Base-by-base conservation (phyloP, 1,140 invertebrate genomes). In the Aleiodes sp. region DNA sequence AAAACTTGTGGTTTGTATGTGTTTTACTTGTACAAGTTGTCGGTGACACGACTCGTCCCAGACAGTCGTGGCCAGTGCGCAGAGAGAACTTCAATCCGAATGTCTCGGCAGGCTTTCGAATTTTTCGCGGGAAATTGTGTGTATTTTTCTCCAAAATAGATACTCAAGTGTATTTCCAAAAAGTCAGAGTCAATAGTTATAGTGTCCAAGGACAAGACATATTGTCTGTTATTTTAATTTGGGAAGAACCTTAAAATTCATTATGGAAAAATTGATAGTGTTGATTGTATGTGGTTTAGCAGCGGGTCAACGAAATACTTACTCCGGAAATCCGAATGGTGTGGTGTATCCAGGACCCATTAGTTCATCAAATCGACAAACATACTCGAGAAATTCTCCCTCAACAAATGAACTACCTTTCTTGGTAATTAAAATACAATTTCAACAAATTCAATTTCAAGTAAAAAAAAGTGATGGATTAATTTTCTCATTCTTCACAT, bases 1-100 rank as follows among this genome's bases (percentile, higher is more conserved):
- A 59, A 10, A 16, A n/a, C n/a, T n/a, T n/a, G n/a, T n/a, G 3
- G 21, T 31, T 29, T 29, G 56, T 59, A 19, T 59, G 56, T 31
- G 37, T 43, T n/a, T 24, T 21, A 43, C 29, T 2, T 29, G 26
- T 46, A 65, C 63, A 65, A 24, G 52, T 65, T 65, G 52, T 24
- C 63, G 29, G 63, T 31, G 43, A 52, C 24, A n/a, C 35, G 21
- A 28, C 7, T 46, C 9, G 39, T 33, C 9, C 12, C 28, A 7
- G 43, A 52, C 63, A 56, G 43, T 52, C 63, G 26, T 6, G 39
- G 8, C 43, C 6, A n/a, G 43, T 56, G 43, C 41, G 29, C 56
- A 65, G 28, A 28, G n/a, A 16, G 14, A n/a, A 4, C 28, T 65
- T 14, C 24, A 24, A 65, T 52, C 12, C 46, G 21, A 28, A 21